phyloP scores from a whole-genome alignment of 2,797 vertebrate species.

The Microchirus variegatus region DNA sequence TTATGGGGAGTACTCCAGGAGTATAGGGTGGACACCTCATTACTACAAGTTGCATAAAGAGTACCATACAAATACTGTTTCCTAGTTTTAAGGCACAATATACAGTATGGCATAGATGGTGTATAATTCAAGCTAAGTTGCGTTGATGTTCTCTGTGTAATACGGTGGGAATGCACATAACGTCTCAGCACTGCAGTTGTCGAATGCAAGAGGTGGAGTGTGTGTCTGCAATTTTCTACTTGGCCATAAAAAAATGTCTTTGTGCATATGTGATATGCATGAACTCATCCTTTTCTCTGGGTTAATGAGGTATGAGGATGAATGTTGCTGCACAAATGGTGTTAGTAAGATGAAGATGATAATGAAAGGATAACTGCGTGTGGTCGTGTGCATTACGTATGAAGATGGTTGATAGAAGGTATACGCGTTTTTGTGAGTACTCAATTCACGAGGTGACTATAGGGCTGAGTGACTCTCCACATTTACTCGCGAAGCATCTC shows the following conservation, averaged over 20 bases:
- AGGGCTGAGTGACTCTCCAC: constrained; percentile 7
- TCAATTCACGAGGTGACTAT: constrained; percentile 6
- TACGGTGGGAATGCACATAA: constrained; percentile 7
- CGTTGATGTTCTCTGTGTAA: too few relatives aligned
- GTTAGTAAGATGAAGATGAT: constrained; percentile 21
- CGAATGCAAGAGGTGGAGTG: neutral
- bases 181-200: constrained; percentile 16
- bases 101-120: too few relatives aligned
- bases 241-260: neutral
- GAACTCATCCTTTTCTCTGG: constrained; percentile 28
- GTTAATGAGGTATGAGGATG: constrained; percentile 48
- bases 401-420: too few relatives aligned
- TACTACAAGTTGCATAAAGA: too few relatives aligned
- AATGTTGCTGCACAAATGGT: constrained; percentile 33
- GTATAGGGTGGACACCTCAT: too few relatives aligned
- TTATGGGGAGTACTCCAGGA: too few relatives aligned
- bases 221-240: neutral
- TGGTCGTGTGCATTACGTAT: neutral
- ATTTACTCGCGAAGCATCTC: constrained; percentile 27
- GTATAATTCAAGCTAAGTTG: too few relatives aligned
- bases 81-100: too few relatives aligned
- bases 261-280: neutral
- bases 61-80: too few relatives aligned
- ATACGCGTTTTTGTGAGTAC: neutral
- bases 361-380: constrained; percentile 23